Percentiles rank a stretch among this genome's conserved stretches.
Conservation (phyloP, 2,888 invertebrate genomes). For the Flexamia atlantica region DNA sequence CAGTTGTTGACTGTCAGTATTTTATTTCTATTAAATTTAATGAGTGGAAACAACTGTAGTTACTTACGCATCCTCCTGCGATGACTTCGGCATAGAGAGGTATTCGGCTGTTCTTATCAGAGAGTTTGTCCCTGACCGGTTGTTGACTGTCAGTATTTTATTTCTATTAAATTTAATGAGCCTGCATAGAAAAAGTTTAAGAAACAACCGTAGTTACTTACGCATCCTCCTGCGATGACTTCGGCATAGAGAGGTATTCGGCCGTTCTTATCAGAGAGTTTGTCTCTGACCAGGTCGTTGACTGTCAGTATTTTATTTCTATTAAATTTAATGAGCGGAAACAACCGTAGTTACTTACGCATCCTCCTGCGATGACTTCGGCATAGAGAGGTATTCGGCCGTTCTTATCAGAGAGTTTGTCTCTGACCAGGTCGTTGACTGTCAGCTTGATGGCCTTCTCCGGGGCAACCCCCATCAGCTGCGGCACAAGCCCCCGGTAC, state of each 20-base stretch:
- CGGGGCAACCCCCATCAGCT: slow-evolving; percentile 98
- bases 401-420: slow-evolving; percentile 93
- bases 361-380: slow-evolving; percentile 95
- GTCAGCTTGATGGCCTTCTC: slow-evolving; percentile 99
- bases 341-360: slow-evolving; percentile 88
- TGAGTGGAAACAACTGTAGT: too few species aligned
- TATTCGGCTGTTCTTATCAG: slow-evolving; percentile 91
- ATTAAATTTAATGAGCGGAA: too few species aligned
- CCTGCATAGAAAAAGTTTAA: too few species aligned
- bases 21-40: too few species aligned
- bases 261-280: too few species aligned
- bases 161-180: too few species aligned
- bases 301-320: too few species aligned
- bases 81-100: slow-evolving; percentile 91
- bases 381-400: slow-evolving; percentile 88
- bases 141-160: slow-evolving; percentile 98
- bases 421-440: slow-evolving; percentile 97
- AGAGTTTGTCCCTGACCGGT: slow-evolving; percentile 96
- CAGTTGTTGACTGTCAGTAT: too few species aligned
- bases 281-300: too few species aligned
- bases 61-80: slow-evolving; percentile 95
- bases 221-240: too few species aligned
- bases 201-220: too few species aligned
- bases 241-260: too few species aligned
- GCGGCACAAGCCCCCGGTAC: slow-evolving; percentile 96